A percentile compares a stretch with the other conserved stretches of the same genome.
phyloP scores from a whole-genome alignment of 2,797 vertebrate genomes.

The Anguilla obscura region DNA sequence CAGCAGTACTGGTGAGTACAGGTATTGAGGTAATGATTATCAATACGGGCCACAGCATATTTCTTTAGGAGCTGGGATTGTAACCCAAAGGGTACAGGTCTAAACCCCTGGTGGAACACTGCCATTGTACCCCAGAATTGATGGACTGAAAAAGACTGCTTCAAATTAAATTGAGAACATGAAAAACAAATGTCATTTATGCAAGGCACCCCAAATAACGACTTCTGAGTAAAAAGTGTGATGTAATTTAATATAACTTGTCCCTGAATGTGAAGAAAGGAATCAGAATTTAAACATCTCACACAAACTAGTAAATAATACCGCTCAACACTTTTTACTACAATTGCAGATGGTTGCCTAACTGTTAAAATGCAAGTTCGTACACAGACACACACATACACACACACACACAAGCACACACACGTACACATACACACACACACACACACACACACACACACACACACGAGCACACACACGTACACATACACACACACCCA shows the following conservation, averaged over 20 bases:
- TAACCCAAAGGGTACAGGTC: background rate
- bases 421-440: too few species aligned
- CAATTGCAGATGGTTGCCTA: background rate
- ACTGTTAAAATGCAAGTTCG: background rate
- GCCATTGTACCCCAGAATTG: background rate
- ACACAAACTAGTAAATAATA: background rate
- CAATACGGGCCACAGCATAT: background rate
- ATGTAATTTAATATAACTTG: background rate
- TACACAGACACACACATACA: background rate
- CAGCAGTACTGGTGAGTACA: background rate
- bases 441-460: background rate
- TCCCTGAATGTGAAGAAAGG: background rate
- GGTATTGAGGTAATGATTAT: background rate
- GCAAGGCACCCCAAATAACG: background rate
- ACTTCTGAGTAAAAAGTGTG: background rate
- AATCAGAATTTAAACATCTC: background rate
- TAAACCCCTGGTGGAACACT: background rate
- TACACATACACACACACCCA: too few species aligned
- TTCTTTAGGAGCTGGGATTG: background rate
- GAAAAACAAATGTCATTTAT: background rate
- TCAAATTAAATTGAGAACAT: too few species aligned
- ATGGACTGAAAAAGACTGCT: background rate
- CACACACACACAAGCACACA: background rate
- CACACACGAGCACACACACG: too few species aligned
- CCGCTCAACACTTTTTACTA: background rate